Conservation (phyloP, 2,113 vertebrate genomes). For the Podocnemis expansa region DNA sequence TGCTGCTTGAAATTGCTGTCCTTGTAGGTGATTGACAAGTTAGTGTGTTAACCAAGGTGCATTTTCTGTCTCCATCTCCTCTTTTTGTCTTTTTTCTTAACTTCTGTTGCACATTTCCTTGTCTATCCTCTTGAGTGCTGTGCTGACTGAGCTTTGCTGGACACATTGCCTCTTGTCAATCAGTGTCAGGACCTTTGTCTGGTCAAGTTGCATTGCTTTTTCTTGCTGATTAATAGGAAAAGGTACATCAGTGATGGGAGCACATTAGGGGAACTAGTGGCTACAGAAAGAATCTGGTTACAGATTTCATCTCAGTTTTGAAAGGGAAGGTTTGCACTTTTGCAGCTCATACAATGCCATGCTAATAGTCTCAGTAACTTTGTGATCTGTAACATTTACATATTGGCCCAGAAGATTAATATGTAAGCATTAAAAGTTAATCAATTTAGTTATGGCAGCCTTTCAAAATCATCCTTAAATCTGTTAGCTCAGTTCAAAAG, state of each 20-base stretch:
- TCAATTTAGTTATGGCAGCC: neutral
- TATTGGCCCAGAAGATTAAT: neutral
- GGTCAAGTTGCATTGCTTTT: neutral
- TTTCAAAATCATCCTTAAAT: neutral
- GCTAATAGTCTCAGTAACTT: neutral
- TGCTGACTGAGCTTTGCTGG: neutral
- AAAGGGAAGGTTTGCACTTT: neutral
- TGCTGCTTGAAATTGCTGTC: neutral
- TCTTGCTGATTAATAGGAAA: neutral
- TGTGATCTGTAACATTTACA: neutral
- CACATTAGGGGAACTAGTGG: neutral
- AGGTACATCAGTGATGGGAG: neutral
- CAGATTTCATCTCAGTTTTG: neutral
- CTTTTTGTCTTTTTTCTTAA: neutral
- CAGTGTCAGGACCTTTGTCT: neutral
- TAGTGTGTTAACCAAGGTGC: neutral
- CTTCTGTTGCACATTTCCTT: neutral
- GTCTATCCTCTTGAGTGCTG: neutral
- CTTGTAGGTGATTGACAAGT: neutral
- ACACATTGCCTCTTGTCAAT: neutral
- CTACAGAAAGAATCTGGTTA: neutral
- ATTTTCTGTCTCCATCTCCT: slow-evolving; percentile 17
- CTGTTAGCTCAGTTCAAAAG: neutral
- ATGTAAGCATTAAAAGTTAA: neutral
- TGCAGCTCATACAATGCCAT: neutral